Conservation (phyloP, 2,113 vertebrate species). For the Halcyon senegalensis region DNA sequence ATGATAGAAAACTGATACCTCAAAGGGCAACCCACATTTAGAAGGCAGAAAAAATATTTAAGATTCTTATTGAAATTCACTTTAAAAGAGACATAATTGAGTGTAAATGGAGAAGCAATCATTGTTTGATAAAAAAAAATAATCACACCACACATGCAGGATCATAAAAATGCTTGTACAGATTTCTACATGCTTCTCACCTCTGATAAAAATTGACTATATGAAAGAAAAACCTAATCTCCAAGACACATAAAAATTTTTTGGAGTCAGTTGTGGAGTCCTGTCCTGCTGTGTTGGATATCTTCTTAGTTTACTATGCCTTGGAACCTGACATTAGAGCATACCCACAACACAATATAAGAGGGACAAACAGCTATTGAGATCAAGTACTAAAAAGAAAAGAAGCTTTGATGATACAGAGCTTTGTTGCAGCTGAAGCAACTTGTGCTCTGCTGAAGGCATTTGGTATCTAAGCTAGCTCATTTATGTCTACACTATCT, state of each 20-base stretch:
- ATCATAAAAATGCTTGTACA: neutral
- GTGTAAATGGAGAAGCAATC: neutral
- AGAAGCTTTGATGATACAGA: neutral
- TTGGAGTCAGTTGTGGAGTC: neutral
- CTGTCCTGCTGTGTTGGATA: neutral
- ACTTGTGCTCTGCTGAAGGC: neutral
- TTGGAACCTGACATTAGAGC: neutral
- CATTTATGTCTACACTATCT: neutral
- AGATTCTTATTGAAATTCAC: neutral
- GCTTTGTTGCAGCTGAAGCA: neutral
- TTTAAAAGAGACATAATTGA: neutral
- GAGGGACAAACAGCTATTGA: neutral
- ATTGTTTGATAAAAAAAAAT: neutral
- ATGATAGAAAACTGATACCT: neutral
- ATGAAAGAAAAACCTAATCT: neutral
- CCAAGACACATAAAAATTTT: neutral
- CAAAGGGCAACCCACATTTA: neutral
- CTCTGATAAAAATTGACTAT: neutral
- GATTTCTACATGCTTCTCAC: neutral
- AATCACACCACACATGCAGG: neutral
- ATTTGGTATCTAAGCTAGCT: neutral
- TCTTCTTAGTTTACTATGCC: neutral
- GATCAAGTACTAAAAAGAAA: neutral
- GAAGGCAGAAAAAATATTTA: neutral
- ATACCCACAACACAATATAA: neutral